Percentiles rank a stretch among this genome's conserved stretches.
Conservation (phyloP, 2,888 invertebrate species). For the Micropterix aruncella region DNA sequence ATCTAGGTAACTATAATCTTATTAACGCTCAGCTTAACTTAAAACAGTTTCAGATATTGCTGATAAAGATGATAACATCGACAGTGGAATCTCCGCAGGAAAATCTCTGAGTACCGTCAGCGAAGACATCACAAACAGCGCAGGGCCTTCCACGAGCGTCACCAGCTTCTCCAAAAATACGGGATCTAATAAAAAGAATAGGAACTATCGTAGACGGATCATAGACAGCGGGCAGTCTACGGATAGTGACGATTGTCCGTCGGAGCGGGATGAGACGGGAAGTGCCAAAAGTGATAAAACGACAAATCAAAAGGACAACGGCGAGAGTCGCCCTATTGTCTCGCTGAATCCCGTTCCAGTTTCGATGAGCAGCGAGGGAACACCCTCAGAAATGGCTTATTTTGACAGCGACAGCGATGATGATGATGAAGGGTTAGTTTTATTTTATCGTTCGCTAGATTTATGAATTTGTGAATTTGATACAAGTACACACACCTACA, state of each 20-base stretch:
- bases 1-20: too few relatives aligned
- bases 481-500: too few relatives aligned
- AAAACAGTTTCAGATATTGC: neutral
- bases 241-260: slow-evolving; percentile 6
- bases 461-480: too few relatives aligned
- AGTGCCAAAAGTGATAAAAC: neutral
- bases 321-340: slow-evolving; percentile 8
- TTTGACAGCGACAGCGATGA: slow-evolving; percentile 22
- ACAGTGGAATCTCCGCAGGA: slow-evolving; percentile 32
- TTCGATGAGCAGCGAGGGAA: neutral
- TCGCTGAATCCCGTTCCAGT: neutral
- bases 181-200: neutral
- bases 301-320: slow-evolving; percentile 4
- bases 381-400: neutral
- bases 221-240: slow-evolving; percentile 15
- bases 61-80: slow-evolving; percentile 26
- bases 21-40: too few relatives aligned
- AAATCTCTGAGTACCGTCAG: slow-evolving; percentile 35
- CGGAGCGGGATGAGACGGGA: neutral
- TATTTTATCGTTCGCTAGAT: too few relatives aligned
- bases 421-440: too few relatives aligned
- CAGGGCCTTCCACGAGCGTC: slow-evolving; percentile 26
- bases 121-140: slow-evolving; percentile 18
- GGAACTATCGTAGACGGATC: slow-evolving; percentile 14
- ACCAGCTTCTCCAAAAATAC: slow-evolving; percentile 17